Base-by-base conservation (phyloP, 2,113 vertebrate species). In the Macrotus californicus region DNA sequence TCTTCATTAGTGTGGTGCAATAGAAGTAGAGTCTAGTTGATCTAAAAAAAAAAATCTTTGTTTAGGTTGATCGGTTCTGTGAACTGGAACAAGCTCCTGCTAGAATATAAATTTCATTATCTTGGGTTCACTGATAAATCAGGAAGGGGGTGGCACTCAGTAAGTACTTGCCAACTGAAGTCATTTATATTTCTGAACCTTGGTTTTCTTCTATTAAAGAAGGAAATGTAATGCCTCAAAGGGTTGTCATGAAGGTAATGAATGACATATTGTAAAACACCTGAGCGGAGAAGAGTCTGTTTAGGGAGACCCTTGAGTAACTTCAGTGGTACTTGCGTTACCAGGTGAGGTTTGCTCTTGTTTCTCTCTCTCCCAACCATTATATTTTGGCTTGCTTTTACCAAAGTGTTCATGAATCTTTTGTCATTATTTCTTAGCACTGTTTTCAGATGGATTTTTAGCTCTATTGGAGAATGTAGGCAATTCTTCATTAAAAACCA, bases 341-440 rank as follows among this genome's bases (percentile, higher is more conserved):
- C 54, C 7, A 31, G 56, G 80, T 16, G 18, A 29, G 8, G 2
- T 86, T 59, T 93, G 21, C 80, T 86, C 54, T 52, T 29, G 34
- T 90, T 31, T 92, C 21, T 86, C 34, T 83, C 19, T 82, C 26
- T 91, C 77, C 81, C 43, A 83, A 46, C 26, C 81, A 87, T 85
- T 95, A 75, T 59, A 36, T 89, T 93, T 85, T 89, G 54, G 5
- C 11, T 86, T 61, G 19, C 34, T 86, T 95, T 93, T 85, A 79
- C 48, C 52, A 93, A 46, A 86, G 96, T 91, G 26, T 41, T 89
- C n/a, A 67, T 66, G 39, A 93, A 36, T 16, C 7, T 61, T 93
- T 91, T 75, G 61, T 93, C 6, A 16, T 14, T 88, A 46, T 82
- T 19, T 52, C 29, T 41, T 75, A 82, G 67, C 12, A 79, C 14